Conservation (phyloP, 37 sponge, comb jelly and placozoan species). For the Axinella damicornis region DNA sequence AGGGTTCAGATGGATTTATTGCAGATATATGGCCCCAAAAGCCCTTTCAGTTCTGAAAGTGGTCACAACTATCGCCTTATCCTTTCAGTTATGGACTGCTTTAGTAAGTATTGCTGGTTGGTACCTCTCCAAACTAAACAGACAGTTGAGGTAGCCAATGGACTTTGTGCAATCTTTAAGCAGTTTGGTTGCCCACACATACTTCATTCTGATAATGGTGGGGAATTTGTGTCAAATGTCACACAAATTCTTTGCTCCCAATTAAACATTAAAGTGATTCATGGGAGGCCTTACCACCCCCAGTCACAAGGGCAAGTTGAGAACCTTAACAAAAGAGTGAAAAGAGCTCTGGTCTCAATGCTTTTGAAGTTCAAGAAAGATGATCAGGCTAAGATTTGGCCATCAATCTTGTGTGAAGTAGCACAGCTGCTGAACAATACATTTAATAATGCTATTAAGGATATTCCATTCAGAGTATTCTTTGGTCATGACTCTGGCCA, state of each 20-base stretch:
- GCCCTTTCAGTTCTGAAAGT: background rate
- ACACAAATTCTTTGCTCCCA: slow-evolving; percentile 3
- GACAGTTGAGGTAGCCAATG: background rate
- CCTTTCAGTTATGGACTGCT: background rate
- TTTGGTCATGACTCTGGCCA: slow-evolving; percentile 8
- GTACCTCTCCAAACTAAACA: slow-evolving; percentile 25
- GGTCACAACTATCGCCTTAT: slow-evolving; percentile 11
- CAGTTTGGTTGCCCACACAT: slow-evolving; percentile 8
- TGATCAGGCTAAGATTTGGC: slow-evolving; percentile 4
- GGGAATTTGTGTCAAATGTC: slow-evolving; percentile 15
- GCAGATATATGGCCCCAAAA: slow-evolving; percentile 4
- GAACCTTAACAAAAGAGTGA: slow-evolving; percentile 29
- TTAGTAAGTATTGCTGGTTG: slow-evolving; percentile 31
- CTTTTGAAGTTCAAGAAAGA: slow-evolving; percentile 16
- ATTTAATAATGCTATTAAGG: slow-evolving; percentile 11
- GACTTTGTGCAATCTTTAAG: background rate
- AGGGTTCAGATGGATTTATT: slow-evolving; percentile 25
- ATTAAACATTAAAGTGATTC: slow-evolving; percentile 3
- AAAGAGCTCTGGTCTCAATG: background rate
- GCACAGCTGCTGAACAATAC: background rate
- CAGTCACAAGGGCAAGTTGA: slow-evolving; percentile 45
- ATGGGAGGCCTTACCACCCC: slow-evolving; percentile 36
- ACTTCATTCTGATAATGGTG: slow-evolving; percentile 33
- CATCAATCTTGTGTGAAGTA: slow-evolving; percentile 7
- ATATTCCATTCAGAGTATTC: background rate